Evolutionary conservation across 2,113 vertebrate species (phyloP).

Genomic region (Genyomyrus donnyi): DNA sequence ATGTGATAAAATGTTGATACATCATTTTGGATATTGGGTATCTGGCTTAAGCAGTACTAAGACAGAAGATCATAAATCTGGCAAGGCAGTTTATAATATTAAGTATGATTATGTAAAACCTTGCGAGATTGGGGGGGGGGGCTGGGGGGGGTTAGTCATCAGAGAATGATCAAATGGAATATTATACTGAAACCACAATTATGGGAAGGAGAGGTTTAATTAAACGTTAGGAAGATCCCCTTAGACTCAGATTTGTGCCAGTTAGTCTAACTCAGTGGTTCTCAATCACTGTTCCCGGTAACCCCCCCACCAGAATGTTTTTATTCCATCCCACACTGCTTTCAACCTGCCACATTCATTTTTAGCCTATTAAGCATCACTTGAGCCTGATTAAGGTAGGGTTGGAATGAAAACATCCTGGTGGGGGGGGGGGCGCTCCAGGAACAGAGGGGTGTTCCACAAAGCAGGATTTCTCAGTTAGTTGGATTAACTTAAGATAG

Average conservation of each 20-base stretch:
- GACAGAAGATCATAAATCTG: neutral
- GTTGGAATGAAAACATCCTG: neutral
- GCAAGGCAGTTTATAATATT: neutral
- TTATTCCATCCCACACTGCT: no score
- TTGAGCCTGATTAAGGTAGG: neutral
- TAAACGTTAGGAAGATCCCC: constrained; percentile 38
- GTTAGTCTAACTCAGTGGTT: neutral
- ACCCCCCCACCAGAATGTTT: no score
- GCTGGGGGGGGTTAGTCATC: neutral
- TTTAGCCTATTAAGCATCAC: no score
- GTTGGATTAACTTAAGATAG: no score
- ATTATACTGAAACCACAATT: constrained; percentile 10
- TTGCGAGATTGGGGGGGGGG: neutral
- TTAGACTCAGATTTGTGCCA: constrained; percentile 41
- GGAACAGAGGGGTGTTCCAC: no score
- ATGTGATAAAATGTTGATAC: neutral
- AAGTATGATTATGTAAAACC: neutral
- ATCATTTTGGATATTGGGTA: neutral
- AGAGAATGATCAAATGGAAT: constrained; percentile 19
- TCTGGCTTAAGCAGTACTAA: neutral
- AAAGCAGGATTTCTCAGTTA: no score
- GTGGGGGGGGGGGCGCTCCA: no score
- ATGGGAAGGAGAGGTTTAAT: constrained; percentile 43
- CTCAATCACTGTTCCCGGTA: no score
- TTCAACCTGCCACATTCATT: no score